Evolutionary conservation across 2,888 invertebrate species (phyloP).

Genomic region (Bedellia somnulentella): DNA sequence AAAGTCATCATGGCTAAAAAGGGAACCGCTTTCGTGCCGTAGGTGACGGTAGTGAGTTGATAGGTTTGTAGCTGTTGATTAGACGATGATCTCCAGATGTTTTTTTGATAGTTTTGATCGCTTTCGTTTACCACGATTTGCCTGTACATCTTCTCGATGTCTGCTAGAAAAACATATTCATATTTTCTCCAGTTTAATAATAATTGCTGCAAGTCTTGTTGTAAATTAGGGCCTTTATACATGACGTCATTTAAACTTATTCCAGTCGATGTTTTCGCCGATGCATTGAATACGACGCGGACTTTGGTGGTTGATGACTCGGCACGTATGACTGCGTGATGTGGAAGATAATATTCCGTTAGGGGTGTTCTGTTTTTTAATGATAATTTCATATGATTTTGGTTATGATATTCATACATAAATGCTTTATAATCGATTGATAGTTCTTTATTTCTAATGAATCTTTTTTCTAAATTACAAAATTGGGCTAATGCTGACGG

Average conservation of each 20-base stretch:
- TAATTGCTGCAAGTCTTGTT: too few relatives aligned
- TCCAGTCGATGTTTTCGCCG: constrained; percentile 1
- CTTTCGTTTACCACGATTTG: too few relatives aligned
- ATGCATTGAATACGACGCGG: constrained; percentile 7
- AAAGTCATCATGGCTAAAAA: too few relatives aligned
- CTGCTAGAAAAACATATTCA: background rate
- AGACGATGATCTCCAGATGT: background rate
- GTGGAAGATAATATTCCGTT: constrained; percentile 5
- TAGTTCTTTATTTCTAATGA: background rate
- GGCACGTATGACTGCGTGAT: constrained; percentile 6
- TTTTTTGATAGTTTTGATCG: too few relatives aligned
- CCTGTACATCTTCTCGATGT: constrained; percentile 3
- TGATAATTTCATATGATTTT: background rate
- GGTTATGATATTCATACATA: background rate
- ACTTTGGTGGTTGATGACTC: constrained; percentile 4
- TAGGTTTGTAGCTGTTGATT: background rate
- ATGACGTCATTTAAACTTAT: constrained; percentile 5
- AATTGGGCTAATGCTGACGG: constrained; percentile 1
- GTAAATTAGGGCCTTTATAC: too few relatives aligned
- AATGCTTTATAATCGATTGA: background rate
- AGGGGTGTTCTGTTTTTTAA: too few relatives aligned
- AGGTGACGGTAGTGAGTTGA: constrained; percentile 1
- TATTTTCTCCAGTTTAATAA: constrained; percentile 4
- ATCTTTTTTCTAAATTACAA: constrained; percentile 1
- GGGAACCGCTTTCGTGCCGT: too few relatives aligned